Evolutionary conservation across 2,797 vertebrate genomes (phyloP), one percentile per base, ranked within the genome.

Genomic region (Merluccius polli): DNA sequence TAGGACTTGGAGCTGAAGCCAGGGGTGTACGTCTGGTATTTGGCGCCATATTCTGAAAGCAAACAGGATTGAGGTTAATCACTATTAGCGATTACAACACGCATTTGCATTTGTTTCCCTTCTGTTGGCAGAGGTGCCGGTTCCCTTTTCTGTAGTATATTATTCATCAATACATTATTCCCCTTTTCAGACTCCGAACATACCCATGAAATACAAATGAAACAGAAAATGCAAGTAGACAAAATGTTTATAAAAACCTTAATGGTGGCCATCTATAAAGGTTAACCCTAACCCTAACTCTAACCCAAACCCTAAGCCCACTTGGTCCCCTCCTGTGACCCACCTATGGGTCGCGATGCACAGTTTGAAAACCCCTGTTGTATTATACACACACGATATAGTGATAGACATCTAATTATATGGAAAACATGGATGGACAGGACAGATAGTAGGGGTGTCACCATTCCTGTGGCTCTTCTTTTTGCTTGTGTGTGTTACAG

Each of bases 1-100:
- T 78, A 92, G 44, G 92, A 94, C 77, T 89, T 93, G 29, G 94
- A 92, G 86, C 85, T 94, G 88, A 87, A 95, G 74, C 13, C 79
- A 18, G 93, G 91, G 73, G 35, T 90, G 72, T 75, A 85, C 70
- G 88, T 93, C 27, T 90, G 84, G 81, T 93, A 94, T 78, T 93
- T 94, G 77, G 88, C 88, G 0, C 90, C 89, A 0, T 93, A 92
- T 48, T 95, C 93, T 93, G 83, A 18, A 83, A 79, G 16, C 41
- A 77, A 69, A 69, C 12, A 69, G 31, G 16, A 3, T 31, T 15
- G 27, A 65, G 59, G 59, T 63, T 27, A 24, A 65, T 27, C 59
- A 12, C 33, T 3, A 35, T 35, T 35, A 3, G 3, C 33, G n/a
- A n/a, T n/a, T n/a, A n/a, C 52, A 59, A 59, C 4, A n/a, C 16